Conservation (phyloP, 2,888 invertebrate species). For the Synergus japonicus region DNA sequence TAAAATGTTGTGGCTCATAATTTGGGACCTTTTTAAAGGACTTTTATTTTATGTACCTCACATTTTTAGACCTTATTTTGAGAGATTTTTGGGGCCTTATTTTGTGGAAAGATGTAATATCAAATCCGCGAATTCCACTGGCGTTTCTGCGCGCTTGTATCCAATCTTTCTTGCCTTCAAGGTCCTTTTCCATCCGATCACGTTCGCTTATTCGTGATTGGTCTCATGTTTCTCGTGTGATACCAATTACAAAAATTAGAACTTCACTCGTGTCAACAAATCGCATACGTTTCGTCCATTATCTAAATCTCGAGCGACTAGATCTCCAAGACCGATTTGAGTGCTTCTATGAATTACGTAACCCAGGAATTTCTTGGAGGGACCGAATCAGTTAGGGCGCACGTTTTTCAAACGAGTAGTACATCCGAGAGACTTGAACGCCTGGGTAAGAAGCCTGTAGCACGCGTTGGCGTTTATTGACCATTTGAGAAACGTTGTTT, state of each 20-base stretch:
- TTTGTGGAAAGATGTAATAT: not conserved
- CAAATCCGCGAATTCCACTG: not conserved
- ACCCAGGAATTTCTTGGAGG: constrained; percentile 68
- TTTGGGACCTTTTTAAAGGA: no score
- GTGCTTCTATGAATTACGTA: constrained; percentile 68
- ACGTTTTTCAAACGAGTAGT: constrained; percentile 72
- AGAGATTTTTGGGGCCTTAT: not conserved
- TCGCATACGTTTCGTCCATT: not conserved
- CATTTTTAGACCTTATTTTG: no score
- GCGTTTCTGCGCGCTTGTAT: constrained; percentile 20
- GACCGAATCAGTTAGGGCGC: constrained; percentile 61
- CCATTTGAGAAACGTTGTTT: constrained; percentile 73
- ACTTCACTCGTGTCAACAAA: not conserved
- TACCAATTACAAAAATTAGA: constrained; percentile 14
- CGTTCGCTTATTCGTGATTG: not conserved
- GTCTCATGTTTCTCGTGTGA: not conserved
- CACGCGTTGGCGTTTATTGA: constrained; percentile 71
- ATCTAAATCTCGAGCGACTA: constrained; percentile 16
- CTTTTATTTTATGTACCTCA: no score
- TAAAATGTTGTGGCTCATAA: no score
- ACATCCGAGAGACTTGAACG: constrained; percentile 73
- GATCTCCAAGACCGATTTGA: constrained; percentile 42
- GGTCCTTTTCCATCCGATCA: constrained; percentile 23
- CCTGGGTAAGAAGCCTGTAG: constrained; percentile 72
- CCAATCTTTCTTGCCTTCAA: constrained; percentile 26